A percentile compares a stretch with the other conserved stretches of the same genome.
These are phyloP conservation scores for Alitta virens DNA, from an alignment of 2,888 invertebrate genomes.

Conservation along the genomic window DNA sequence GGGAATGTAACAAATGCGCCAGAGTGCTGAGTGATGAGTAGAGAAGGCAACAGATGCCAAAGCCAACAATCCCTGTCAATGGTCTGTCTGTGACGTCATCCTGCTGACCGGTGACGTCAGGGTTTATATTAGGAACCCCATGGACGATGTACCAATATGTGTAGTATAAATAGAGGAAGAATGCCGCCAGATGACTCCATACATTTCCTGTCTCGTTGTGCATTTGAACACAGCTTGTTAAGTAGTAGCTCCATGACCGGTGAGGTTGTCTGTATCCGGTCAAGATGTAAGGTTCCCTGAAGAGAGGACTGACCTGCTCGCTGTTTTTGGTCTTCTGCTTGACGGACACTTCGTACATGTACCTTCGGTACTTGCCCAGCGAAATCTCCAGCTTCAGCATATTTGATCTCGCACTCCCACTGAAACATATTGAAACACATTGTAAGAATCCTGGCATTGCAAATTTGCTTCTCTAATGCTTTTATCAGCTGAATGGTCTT, in stretches of 20 bases:
- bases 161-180: constrained; percentile 25
- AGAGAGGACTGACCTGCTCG: constrained; percentile 28
- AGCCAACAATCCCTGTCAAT: constrained; percentile 26
- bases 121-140: constrained; percentile 6
- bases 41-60: constrained; percentile 28
- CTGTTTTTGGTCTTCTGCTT: constrained; percentile 1
- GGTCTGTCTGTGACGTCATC: constrained; percentile 20
- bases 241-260: constrained; percentile 35
- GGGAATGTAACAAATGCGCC: constrained; percentile 40
- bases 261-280: constrained; percentile 34
- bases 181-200: constrained; percentile 40
- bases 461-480: too few relatives aligned
- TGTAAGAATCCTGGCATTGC: too few relatives aligned
- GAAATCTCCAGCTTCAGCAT: too few relatives aligned
- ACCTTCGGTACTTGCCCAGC: too few relatives aligned
- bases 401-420: too few relatives aligned
- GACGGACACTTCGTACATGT: too few relatives aligned
- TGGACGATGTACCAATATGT: too few relatives aligned
- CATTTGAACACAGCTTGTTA: constrained; percentile 35
- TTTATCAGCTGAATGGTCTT: too few relatives aligned
- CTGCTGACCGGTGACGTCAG: background rate
- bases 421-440: too few relatives aligned
- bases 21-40: constrained; percentile 32
- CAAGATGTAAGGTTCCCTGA: constrained; percentile 36
- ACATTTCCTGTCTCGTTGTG: constrained; percentile 45